These are phyloP conservation scores for Lepidurus couesii DNA, from an alignment of 1,140 invertebrate genomes.

Conservation along the genomic window DNA sequence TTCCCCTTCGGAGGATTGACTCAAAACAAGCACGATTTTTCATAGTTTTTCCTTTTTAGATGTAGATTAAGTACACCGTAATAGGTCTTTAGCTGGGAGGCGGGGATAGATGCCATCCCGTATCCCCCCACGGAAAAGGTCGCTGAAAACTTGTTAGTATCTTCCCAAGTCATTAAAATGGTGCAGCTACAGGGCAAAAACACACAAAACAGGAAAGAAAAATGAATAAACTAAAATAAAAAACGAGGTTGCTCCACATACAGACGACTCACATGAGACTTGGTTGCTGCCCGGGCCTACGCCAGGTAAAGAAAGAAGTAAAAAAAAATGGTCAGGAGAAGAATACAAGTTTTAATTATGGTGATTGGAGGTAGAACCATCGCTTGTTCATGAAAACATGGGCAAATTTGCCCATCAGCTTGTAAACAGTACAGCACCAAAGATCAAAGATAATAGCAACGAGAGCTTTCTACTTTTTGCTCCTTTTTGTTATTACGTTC, in stretches of 20 bases:
- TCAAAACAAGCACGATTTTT: neutral
- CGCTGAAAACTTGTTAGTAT: constrained; percentile 16
- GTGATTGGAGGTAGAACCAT: too few species aligned
- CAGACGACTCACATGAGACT: neutral
- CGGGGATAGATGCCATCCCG: neutral
- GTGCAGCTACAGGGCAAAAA: constrained; percentile 8
- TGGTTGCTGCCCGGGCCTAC: neutral
- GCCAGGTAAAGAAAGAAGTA: neutral
- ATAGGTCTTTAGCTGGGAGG: neutral
- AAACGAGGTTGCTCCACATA: neutral
- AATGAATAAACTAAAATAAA: neutral
- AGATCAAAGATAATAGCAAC: too few species aligned
- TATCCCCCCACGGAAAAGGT: neutral
- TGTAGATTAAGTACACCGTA: neutral
- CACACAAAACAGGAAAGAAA: neutral
- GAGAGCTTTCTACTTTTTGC: too few species aligned
- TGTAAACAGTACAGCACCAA: too few species aligned
- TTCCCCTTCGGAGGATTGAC: too few species aligned
- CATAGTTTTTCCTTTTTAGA: neutral
- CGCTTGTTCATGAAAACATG: too few species aligned
- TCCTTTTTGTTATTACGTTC: neutral
- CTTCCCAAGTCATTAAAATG: neutral
- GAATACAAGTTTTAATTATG: too few species aligned
- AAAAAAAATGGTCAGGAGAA: too few species aligned
- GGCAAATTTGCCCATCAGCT: too few species aligned